Base-by-base conservation (phyloP, 2,888 invertebrate genomes). In the Brachyptera risi region DNA sequence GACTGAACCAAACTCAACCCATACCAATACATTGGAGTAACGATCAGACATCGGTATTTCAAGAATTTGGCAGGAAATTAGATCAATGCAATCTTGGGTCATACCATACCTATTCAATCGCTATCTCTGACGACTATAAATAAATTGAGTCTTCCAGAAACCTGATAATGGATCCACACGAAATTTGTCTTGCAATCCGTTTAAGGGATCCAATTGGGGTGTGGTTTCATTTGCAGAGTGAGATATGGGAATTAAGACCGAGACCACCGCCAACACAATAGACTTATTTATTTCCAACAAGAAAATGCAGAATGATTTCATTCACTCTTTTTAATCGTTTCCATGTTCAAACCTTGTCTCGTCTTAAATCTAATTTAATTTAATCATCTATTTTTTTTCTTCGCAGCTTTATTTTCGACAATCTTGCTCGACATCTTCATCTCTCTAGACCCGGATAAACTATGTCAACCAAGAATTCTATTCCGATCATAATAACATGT, bases 251-350 rank as follows among this genome's bases (percentile, higher is more conserved):
- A 44, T 19, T 21, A 11, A 31, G 47, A n/a, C 23, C 21, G n/a
- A n/a, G 54, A 37, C 17, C 17, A 54, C 54, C 54, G 54, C 54
- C 54, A 54, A 54, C 54, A 54, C 54, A 54, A 15, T 13, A 13
- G 24, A 47, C 21, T 54, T 54, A 54, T 54, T 54, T 54, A 54
- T 54, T 7, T 35, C 19, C 21, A 17, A 54, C 54, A 54, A 31
- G 54, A 54, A 37, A 37, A 51, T 11, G 24, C 54, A n/a, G 54
- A 54, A n/a, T 31, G 31, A 31, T 44, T 44, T 21, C 44, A 4
- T 19, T 21, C 5, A 44, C 21, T 54, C 54, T 35, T 54, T 54
- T 37, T 23, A 54, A 37, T 47, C 47, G 35, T 54, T 37, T 54
- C 13, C 54, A 35, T 54, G 54, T 54, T 37, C 35, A 37, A 54